These are phyloP conservation scores for Falcunculus frontatus DNA, from an alignment of 2,113 vertebrate genomes.

Conservation along the genomic window DNA sequence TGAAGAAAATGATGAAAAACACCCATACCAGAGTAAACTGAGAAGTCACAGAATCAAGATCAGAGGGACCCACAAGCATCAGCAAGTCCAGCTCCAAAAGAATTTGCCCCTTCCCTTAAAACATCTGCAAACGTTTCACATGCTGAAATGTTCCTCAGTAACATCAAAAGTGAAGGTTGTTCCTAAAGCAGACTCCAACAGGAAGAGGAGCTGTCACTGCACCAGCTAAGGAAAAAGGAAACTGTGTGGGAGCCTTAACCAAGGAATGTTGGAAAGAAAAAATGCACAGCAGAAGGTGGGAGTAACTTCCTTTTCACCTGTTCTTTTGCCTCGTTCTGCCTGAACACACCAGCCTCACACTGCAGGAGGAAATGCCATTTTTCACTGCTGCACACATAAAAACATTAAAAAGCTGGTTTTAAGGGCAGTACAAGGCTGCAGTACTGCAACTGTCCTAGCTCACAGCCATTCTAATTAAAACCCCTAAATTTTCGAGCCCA, in stretches of 20 bases:
- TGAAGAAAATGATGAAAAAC: background rate
- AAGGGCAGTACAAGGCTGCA: background rate
- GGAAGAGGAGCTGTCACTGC: background rate
- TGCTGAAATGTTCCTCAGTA: background rate
- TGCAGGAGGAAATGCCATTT: background rate
- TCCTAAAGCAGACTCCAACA: background rate
- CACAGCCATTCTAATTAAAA: background rate
- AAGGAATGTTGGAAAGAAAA: background rate
- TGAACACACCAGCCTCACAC: background rate
- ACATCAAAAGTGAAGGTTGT: background rate
- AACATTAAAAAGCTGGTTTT: background rate
- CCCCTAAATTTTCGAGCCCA: background rate
- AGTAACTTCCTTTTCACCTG: background rate
- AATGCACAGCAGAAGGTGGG: background rate
- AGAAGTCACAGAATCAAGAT: background rate
- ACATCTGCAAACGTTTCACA: background rate
- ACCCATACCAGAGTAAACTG: background rate
- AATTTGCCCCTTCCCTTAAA: background rate
- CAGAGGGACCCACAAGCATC: background rate
- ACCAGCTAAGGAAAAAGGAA: background rate
- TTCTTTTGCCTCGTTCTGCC: background rate
- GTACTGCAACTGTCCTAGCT: background rate
- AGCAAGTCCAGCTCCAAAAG: background rate
- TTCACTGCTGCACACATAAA: background rate
- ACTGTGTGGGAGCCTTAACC: background rate